Percentiles rank a stretch among this genome's conserved stretches.
Conservation (phyloP, 2,888 invertebrate species). For the Onthophagus sagittarius region DNA sequence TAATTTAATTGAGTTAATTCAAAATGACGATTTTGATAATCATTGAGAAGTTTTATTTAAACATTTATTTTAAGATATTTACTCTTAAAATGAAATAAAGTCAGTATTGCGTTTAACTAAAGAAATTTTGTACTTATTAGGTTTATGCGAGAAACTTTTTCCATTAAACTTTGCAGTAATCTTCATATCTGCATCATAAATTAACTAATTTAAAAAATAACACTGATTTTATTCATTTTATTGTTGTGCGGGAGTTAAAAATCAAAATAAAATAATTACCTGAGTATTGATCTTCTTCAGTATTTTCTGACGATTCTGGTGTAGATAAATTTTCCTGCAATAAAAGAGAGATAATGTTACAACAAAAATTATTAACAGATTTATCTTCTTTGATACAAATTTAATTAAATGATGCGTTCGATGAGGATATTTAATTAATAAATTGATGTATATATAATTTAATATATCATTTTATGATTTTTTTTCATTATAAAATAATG, state of each 20-base stretch:
- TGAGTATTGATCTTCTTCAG: slow-evolving; percentile 67
- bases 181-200: no score
- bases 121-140: background rate
- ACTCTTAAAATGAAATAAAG: no score
- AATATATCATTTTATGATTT: no score
- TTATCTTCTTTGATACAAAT: no score
- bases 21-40: no score
- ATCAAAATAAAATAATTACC: slow-evolving; percentile 51
- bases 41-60: no score
- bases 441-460: no score
- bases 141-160: background rate
- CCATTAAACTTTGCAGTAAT: background rate
- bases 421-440: no score
- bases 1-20: background rate
- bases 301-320: slow-evolving; percentile 65
- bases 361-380: no score
- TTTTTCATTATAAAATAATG: background rate
- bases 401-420: no score
- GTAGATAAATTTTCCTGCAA: slow-evolving; percentile 69
- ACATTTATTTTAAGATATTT: no score
- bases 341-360: slow-evolving; percentile 35
- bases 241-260: background rate
- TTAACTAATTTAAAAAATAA: background rate
- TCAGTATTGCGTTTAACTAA: background rate
- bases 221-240: background rate